Base-by-base conservation (phyloP, 53 echinoderm and acorn worm genomes). In the Zoroaster sp. region DNA sequence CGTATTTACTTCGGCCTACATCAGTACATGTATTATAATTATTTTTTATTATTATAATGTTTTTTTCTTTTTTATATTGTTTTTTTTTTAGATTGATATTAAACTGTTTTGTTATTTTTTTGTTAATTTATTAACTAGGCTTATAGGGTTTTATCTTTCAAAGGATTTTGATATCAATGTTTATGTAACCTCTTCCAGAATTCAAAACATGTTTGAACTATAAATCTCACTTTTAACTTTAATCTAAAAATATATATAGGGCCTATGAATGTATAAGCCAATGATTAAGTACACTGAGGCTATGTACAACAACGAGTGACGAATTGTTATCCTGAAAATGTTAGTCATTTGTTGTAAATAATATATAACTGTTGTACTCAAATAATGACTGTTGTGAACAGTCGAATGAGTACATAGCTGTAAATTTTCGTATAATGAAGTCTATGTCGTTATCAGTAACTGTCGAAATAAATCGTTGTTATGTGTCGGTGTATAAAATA, bases 351-450 rank as follows among this genome's bases (percentile, higher is more conserved):
- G 25, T 39, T 37, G 59, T 38, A 46, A 77, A 76, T 59, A 35
- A 37, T 78, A 47, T 37, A 63, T 43, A 40, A 25, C 3, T 40
- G 41, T 54, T 55, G 65, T 41, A 80, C 37, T 54, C 59, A 39
- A 38, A 65, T 63, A 0, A n/a, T 8, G 36, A 39, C 80, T 80
- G 80, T 80, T 80, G 3, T 54, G 59, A 80, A 80, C 80, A 80
- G 80, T 38, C 23, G 23, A 55, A 3, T 18, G 21, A 49, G 40
- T 54, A 18, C 63, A 54, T 33, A 59, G 63, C n/a, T 80, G 80
- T 80, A 80, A 25, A 80, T 80, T 54, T 63, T 65, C 80, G 37
- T 80, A 65, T 41, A 73, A 42, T 39, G 43, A 42, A 43, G 21
- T 33, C 34, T 40, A 80, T 80, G 80, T 80, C 40, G 32, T 63